These are phyloP conservation scores for Luidia sarsii DNA, from an alignment of 53 echinoderm and acorn worm genomes.

Conservation along the genomic window DNA sequence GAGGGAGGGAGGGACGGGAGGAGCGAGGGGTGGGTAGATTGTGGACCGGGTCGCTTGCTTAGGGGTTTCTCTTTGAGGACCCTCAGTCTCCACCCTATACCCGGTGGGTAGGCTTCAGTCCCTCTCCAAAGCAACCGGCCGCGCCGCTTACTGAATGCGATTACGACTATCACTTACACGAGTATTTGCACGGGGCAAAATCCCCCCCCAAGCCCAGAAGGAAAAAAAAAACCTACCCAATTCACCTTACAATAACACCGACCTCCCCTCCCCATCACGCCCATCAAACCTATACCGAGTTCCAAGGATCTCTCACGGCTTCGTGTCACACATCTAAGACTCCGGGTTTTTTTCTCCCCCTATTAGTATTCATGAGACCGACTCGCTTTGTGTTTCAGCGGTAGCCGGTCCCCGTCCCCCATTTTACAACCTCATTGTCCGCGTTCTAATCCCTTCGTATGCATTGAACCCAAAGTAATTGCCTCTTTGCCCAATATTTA, in stretches of 20 bases:
- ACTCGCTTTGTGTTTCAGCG: constrained; percentile 16
- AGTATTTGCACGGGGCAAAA: constrained; percentile 21
- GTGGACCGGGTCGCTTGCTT: neutral
- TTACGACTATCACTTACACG: constrained; percentile 51
- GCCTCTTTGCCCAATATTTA: constrained; percentile 51
- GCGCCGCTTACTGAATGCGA: no score
- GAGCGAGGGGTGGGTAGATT: neutral
- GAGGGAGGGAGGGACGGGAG: neutral
- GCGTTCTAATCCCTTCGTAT: constrained; percentile 27
- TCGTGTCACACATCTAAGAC: no score
- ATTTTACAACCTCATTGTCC: constrained; percentile 23
- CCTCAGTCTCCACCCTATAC: neutral
- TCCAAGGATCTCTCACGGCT: no score
- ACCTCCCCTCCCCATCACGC: constrained; percentile 26
- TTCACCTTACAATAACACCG: neutral
- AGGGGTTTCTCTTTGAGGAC: no score
- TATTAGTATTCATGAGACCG: constrained; percentile 48
- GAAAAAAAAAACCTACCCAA: no score
- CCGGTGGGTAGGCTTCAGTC: constrained; percentile 13
- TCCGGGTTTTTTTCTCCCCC: no score
- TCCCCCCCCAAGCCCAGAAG: no score
- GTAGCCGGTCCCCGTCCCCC: constrained; percentile 11
- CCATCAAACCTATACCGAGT: neutral
- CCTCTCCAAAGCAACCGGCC: no score
- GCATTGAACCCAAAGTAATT: constrained; percentile 54